Evolutionary conservation across 2,888 invertebrate species (phyloP), one percentile per base, ranked within the genome.

Genomic region (Liposcelis brunnea): DNA sequence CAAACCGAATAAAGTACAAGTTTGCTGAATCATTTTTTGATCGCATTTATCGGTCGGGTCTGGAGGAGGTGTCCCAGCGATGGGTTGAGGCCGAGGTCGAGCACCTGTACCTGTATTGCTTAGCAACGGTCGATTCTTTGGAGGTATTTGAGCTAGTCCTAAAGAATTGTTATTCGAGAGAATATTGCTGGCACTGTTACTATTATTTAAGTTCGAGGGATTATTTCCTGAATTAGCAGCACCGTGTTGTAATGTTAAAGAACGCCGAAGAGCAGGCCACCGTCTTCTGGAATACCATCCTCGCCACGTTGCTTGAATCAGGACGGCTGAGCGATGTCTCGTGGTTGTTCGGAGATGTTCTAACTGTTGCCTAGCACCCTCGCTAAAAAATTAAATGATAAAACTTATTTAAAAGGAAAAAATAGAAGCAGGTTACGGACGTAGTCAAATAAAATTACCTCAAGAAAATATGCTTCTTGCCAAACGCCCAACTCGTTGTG

Each of bases 391-490:
- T 26, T 26, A 26, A 26, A 26, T 26, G 4, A 26, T 6, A 26
- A 26, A 26, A 26, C 31, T 40, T 26, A 8, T 21, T 26, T 31
- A 12, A 15, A 32, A 2, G 11, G 7, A 35, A 35, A 35, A 35
- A 35, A 15, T 32, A 32, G 32, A n/a, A 32, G 32, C 32, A 10
- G n/a, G 32, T n/a, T n/a, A n/a, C n/a, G 32, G 32, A 11, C 32
- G 32, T 32, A 32, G 32, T 10, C 10, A 35, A 35, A 7, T 15
- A 35, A 35, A 37, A 48, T 48, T 55, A 69, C 69, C 69, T 70
- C 49, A 93, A 74, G 64, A 94, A 94, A 38, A 93, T 85, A 63
- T 94, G 91, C 2, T 90, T 71, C 62, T 89, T 87, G 50, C 94
- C 94, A 40, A 87, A 72, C 19, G 89, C 87, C 87, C 91, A 93